Percentiles rank a stretch among this genome's conserved stretches.
Evolutionary conservation across 2,797 vertebrate genomes (phyloP).

Genomic region (Lagocephalus sceleratus): DNA sequence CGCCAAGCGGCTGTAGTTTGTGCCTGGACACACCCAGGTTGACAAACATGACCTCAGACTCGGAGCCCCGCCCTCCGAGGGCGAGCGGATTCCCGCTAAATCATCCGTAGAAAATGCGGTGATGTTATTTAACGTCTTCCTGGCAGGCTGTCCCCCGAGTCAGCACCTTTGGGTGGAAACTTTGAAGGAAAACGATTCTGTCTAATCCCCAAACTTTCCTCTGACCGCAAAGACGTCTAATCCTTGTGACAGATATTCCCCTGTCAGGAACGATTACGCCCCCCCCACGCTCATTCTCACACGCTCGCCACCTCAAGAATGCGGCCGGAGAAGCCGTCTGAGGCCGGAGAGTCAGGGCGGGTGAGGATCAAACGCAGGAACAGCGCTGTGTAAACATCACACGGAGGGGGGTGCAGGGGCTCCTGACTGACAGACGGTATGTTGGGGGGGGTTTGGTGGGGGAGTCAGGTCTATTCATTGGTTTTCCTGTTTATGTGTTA

Average conservation of each 20-base stretch:
- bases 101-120: slow-evolving; percentile 34
- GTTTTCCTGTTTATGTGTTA: slow-evolving; percentile 70
- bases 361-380: slow-evolving; percentile 50
- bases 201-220: slow-evolving; percentile 55
- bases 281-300: slow-evolving; percentile 47
- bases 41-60: slow-evolving; percentile 58
- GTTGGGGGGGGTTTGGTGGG: slow-evolving; percentile 33
- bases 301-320: slow-evolving; percentile 23
- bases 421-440: slow-evolving; percentile 60
- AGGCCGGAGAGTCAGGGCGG: slow-evolving; percentile 25
- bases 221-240: slow-evolving; percentile 50
- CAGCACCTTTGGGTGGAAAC: slow-evolving; percentile 61
- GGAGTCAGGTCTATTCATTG: slow-evolving; percentile 54
- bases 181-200: slow-evolving; percentile 39
- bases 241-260: slow-evolving; percentile 59
- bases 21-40: slow-evolving; percentile 52
- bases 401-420: slow-evolving; percentile 33
- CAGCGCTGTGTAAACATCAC: slow-evolving; percentile 58
- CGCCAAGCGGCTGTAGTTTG: slow-evolving; percentile 57
- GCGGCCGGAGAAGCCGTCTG: slow-evolving; percentile 13
- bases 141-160: slow-evolving; percentile 35
- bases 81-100: slow-evolving; percentile 17
- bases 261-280: slow-evolving; percentile 56
- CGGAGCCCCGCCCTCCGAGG: slow-evolving; percentile 39
- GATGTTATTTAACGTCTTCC: slow-evolving; percentile 10